These are phyloP conservation scores for Trichogramma evanescens DNA, from an alignment of 2,888 invertebrate species.

Conservation along the genomic window DNA sequence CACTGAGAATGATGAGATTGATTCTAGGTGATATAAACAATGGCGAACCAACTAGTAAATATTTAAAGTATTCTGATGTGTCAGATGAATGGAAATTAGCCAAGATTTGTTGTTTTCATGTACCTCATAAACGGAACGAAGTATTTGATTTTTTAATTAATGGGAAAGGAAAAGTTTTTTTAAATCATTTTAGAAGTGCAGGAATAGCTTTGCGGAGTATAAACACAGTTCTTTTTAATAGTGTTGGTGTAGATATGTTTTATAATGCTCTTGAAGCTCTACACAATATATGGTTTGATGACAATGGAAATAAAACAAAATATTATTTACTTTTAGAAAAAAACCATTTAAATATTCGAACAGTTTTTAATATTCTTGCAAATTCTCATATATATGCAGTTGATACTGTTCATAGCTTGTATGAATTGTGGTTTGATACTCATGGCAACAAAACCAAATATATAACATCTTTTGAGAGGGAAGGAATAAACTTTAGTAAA, in stretches of 20 bases:
- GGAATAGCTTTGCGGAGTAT: constrained; percentile 9
- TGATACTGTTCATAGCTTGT: constrained; percentile 33
- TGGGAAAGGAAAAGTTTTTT: constrained; percentile 5
- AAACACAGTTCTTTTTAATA: background rate
- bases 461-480: constrained; percentile 7
- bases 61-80: constrained; percentile 21
- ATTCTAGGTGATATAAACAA: constrained; percentile 28
- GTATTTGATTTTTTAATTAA: constrained; percentile 2
- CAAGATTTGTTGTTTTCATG: background rate
- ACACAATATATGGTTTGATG: constrained; percentile 29
- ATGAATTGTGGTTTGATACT: constrained; percentile 28
- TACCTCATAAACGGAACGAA: background rate
- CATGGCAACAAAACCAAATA: constrained; percentile 8
- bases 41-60: constrained; percentile 26
- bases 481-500: constrained; percentile 9
- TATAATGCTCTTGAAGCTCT: constrained; percentile 21
- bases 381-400: constrained; percentile 26
- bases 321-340: constrained; percentile 16
- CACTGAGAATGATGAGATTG: constrained; percentile 25
- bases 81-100: constrained; percentile 25
- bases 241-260: too few species aligned
- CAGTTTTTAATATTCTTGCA: constrained; percentile 30
- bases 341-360: constrained; percentile 25
- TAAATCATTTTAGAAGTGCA: constrained; percentile 2
- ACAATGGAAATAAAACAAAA: constrained; percentile 13